A percentile compares a stretch with the other conserved stretches of the same genome.
phyloP scores from a whole-genome alignment of 37 sponge, comb jelly and placozoan genomes.

The Corticium candelabrum region DNA sequence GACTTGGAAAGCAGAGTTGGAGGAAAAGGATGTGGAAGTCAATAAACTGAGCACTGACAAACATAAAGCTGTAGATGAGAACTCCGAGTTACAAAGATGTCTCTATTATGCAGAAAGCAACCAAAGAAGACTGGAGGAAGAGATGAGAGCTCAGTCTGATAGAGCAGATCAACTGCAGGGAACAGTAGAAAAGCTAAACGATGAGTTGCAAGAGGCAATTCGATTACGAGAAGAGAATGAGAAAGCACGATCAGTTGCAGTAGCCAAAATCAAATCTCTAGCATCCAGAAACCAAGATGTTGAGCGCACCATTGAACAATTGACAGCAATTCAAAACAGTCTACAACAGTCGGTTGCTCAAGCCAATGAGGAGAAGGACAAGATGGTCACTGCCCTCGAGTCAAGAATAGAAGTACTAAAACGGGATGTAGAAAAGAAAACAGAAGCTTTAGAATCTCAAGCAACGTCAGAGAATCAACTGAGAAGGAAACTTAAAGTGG shows the following conservation, averaged over 20 bases:
- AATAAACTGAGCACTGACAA: no score
- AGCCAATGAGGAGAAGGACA: conserved; percentile 34
- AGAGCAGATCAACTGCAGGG: background rate
- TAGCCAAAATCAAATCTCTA: background rate
- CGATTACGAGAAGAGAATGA: no score
- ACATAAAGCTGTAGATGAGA: background rate
- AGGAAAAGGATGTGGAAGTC: no score
- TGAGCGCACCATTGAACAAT: conserved; percentile 13
- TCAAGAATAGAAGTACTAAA: background rate
- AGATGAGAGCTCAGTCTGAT: background rate
- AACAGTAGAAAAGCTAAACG: background rate
- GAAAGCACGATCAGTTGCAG: background rate
- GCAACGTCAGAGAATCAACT: background rate
- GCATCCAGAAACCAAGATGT: conserved; percentile 18
- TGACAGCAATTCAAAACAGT: conserved; percentile 36
- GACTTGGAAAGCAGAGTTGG: no score
- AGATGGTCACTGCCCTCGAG: background rate
- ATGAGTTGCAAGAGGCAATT: background rate
- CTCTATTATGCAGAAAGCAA: background rate
- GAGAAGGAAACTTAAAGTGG: background rate
- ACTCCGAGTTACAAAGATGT: background rate
- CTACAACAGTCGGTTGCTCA: conserved; percentile 25
- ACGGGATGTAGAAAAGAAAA: background rate
- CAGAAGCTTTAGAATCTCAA: background rate
- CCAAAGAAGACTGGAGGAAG: background rate